These are phyloP conservation scores for Muntiacus reevesi DNA, from an alignment of 2,113 vertebrate genomes.

Conservation along the genomic window DNA sequence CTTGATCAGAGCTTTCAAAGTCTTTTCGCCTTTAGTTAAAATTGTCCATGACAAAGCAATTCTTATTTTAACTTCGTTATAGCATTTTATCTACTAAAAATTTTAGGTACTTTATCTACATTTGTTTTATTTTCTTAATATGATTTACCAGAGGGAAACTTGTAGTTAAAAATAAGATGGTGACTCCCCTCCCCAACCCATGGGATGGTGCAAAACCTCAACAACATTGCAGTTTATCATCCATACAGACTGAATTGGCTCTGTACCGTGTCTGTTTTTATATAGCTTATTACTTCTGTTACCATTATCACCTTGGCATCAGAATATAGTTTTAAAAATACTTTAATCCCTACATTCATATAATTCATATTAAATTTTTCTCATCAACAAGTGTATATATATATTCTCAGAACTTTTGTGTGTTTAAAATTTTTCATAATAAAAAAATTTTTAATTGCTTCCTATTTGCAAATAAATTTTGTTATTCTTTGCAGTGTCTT, in stretches of 20 bases:
- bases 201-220: neutral
- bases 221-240: neutral
- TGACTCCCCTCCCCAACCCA: neutral
- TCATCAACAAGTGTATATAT: neutral
- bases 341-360: neutral
- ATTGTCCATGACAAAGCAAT: neutral
- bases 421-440: slow-evolving; percentile 49
- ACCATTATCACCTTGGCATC: neutral
- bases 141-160: neutral
- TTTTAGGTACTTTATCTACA: neutral
- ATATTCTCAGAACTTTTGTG: neutral
- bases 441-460: slow-evolving; percentile 7
- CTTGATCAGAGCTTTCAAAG: neutral
- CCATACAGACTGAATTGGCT: neutral
- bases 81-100: slow-evolving; percentile 23
- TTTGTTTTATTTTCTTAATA: neutral
- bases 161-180: neutral
- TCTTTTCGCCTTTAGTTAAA: slow-evolving; percentile 27
- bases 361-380: neutral
- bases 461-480: slow-evolving; percentile 60
- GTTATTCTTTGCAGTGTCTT: slow-evolving; percentile 70
- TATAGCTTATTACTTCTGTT: neutral
- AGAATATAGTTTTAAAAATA: neutral
- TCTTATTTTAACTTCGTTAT: neutral
- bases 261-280: neutral